Base-by-base conservation (phyloP, 1,140 invertebrate species). In the Solenopsis invicta region DNA sequence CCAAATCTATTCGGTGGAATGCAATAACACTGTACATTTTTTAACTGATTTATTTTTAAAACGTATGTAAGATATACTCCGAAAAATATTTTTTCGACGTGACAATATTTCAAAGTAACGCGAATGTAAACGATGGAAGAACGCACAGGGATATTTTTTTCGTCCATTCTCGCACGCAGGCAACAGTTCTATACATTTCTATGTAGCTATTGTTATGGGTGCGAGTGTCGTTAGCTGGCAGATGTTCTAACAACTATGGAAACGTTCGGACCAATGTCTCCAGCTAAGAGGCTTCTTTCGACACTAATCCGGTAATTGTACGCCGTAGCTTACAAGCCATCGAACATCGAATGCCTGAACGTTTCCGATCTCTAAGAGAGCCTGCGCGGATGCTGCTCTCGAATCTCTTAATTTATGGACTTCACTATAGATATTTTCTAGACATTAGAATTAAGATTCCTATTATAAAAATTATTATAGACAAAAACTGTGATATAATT, bases 301-400 rank as follows among this genome's bases (percentile, higher is more conserved):
- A 59, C 81, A 66, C 80, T 92, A 92, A 92, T 91, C 89, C 88
- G 76, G 78, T 90, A 92, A 89, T 92, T 89, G 88, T 88, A 87
- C 76, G 85, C 72, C 75, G 72, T 45, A 71, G 62, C 77, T 86
- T 71, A 56, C 45, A 62, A 82, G 0, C 52, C 34, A 71, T 86
- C 52, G 29, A 64, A 82, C 75, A 62, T 54, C 24, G 56, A 77
- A 76, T 37, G 13, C 13, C 18, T 37, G 29, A 84, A 75, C 37
- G 24, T 75, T 29, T 69, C n/a, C 21, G 34, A 74, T 74, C 52
- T 54, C 1, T n/a, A 75, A 61, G 18, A 74, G 10, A 34, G 24
- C 8, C 41, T 12, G 21, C 61, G 2, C n/a, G 18, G 24, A 66
- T n/a, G 29, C 29, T 67, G 24, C 8, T 78, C 41, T 56, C 59